Conservation (phyloP, 2,888 invertebrate genomes). For the Glyphotaelius pellucidus region DNA sequence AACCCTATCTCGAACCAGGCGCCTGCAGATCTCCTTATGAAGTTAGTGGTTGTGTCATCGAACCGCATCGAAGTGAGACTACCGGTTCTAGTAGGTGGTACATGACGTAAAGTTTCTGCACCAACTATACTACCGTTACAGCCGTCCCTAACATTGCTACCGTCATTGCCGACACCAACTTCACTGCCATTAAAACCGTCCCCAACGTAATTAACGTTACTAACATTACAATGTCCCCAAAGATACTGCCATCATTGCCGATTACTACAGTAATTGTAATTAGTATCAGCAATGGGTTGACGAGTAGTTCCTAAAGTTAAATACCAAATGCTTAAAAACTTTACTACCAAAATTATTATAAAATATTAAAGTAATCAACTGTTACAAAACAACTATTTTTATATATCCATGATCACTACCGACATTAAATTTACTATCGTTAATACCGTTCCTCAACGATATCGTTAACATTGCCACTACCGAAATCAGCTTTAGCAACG, state of each 20-base stretch:
- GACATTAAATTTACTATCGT: no score
- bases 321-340: neutral
- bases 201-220: no score
- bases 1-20: neutral
- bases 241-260: no score
- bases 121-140: neutral
- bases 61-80: neutral
- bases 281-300: no score
- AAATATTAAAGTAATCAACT: neutral
- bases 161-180: neutral
- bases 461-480: no score
- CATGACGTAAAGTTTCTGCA: neutral
- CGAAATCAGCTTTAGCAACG: no score
- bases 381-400: neutral
- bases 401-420: no score
- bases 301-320: no score
- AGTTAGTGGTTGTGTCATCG: conserved; percentile 32
- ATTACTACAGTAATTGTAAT: no score
- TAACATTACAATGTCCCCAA: no score
- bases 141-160: neutral
- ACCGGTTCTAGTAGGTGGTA: conserved; percentile 8
- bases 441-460: no score
- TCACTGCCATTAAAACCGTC: neutral
- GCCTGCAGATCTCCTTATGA: neutral
- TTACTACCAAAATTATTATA: neutral